These are phyloP conservation scores for Passer montanus DNA, from an alignment of 2,113 vertebrate species.

Conservation along the genomic window DNA sequence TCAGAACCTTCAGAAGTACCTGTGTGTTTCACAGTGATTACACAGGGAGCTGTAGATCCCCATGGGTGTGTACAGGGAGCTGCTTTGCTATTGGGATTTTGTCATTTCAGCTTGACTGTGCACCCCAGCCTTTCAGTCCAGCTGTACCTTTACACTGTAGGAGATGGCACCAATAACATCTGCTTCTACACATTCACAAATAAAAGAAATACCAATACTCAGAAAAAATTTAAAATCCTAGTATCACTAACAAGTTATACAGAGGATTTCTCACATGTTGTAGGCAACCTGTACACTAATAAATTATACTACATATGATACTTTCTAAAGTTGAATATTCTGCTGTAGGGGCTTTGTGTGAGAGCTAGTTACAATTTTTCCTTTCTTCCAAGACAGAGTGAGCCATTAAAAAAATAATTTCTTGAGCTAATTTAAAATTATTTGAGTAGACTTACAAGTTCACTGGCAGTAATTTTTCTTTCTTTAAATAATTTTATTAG, in stretches of 20 bases:
- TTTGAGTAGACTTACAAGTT: neutral
- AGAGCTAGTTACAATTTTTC: neutral
- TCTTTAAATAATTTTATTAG: neutral
- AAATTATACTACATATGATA: neutral
- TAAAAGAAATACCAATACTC: neutral
- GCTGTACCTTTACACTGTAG: neutral
- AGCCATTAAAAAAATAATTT: conserved; percentile 15
- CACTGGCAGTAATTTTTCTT: neutral
- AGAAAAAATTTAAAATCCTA: neutral
- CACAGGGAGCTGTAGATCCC: neutral
- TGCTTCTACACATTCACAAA: neutral
- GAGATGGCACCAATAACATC: neutral
- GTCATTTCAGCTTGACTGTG: neutral
- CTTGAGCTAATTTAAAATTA: conserved; percentile 13
- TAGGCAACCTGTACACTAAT: neutral
- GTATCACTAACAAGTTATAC: neutral
- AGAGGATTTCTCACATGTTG: neutral
- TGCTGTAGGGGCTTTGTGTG: neutral
- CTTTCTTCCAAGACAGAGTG: neutral
- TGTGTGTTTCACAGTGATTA: neutral
- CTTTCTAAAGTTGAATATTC: conserved; percentile 3
- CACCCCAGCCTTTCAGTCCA: neutral
- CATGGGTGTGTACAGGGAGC: neutral
- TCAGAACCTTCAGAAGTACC: neutral
- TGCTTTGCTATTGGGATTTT: neutral